A percentile compares a stretch with the other conserved stretches of the same genome.
Evolutionary conservation across 2,113 vertebrate genomes (phyloP).

Genomic region (Mobula hypostoma): DNA sequence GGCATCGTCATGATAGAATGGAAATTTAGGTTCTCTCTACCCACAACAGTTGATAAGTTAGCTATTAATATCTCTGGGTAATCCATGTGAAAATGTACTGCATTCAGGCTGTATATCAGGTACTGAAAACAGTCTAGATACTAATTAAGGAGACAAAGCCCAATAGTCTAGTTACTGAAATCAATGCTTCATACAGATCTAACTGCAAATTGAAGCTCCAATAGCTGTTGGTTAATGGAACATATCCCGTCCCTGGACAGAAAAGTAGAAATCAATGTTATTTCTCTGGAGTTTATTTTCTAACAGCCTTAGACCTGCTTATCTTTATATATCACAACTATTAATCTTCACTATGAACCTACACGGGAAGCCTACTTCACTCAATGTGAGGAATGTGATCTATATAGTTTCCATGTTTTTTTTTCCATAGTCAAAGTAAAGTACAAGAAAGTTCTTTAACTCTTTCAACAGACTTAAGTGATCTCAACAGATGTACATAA

Average conservation of each 20-base stretch:
- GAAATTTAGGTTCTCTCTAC: too few species aligned
- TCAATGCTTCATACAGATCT: not conserved
- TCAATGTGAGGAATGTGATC: conserved; percentile 11
- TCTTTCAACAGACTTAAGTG: not conserved
- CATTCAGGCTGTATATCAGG: too few species aligned
- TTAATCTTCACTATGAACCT: not conserved
- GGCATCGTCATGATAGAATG: too few species aligned
- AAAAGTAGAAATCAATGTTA: not conserved
- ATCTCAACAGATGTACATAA: not conserved
- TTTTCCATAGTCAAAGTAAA: not conserved
- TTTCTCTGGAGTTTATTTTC: not conserved
- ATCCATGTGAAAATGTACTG: too few species aligned
- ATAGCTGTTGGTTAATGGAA: too few species aligned
- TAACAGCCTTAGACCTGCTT: not conserved
- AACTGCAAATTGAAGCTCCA: not conserved
- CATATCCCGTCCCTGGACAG: not conserved
- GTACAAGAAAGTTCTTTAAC: not conserved
- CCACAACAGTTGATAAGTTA: too few species aligned
- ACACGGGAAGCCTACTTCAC: not conserved
- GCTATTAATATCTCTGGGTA: too few species aligned
- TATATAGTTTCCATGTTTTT: not conserved
- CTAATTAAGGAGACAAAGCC: not conserved
- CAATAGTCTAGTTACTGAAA: not conserved
- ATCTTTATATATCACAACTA: not conserved
- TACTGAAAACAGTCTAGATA: too few species aligned